Evolutionary conservation across 2,113 vertebrate genomes (phyloP), one percentile per base, ranked within the genome.

Genomic region (Triplophysa tibetana): DNA sequence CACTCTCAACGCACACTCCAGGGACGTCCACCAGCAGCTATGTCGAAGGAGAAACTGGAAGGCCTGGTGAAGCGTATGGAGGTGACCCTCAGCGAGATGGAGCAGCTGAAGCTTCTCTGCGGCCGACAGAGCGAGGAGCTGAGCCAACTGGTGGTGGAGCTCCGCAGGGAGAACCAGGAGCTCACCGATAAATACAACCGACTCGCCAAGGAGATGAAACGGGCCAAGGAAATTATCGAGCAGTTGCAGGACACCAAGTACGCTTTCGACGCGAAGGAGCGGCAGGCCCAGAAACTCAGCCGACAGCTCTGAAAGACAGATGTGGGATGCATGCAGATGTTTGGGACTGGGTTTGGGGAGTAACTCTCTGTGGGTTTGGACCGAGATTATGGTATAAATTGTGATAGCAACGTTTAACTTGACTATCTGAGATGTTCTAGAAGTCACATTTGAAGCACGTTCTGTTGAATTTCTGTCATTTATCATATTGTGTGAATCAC

Each of bases 211-310:
- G 90, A 95, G 60, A 93, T 92, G 88, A 95, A 92, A 89, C 94
- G 94, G 82, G 93, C 92, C 63, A 95, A 93, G 85, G 94, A 95
- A 85, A 84, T 94, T 8, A 93, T 95, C 79, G 90, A 89, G 8
- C 92, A 94, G 85, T 89, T 94, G 1, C 90, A 93, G 88, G 94
- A 95, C 82, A 93, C 93, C 4, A 94, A 94, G 79, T 90, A 92
- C 24, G 93, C 94, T 74, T 95, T 95, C 26, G 93, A 95, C n/a
- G 92, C 94, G 2, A 93, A 95, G 87, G 94, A 93, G 58, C 84
- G 94, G 50, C 95, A 97, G 89, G 95, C 94, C 11, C 95, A 95
- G 89, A 96, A 96, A 86, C 95, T 97, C 63, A 95, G 92, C 83
- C 86, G 94, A 41, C 95, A 96, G 78, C 92, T 96, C 75, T 93